Percentiles rank a stretch among this genome's conserved stretches.
Conservation (phyloP, 1,140 invertebrate genomes). For the Zaprionus taronus region DNA sequence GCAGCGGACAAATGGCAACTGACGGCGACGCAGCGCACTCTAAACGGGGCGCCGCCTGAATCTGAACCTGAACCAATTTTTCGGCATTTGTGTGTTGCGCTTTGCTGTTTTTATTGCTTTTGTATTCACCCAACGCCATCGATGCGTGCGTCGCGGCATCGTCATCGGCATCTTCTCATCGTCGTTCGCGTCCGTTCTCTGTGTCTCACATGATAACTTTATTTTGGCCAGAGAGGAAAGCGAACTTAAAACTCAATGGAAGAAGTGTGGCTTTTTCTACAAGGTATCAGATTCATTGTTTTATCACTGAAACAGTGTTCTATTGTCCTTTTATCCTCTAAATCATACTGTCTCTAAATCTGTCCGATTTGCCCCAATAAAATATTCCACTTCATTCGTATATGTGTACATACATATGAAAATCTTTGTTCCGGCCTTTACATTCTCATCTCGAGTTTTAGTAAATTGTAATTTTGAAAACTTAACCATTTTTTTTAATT, state of each 20-base stretch:
- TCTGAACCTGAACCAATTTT: constrained; percentile 63
- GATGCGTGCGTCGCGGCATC: constrained; percentile 38
- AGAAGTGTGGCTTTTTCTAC: background rate
- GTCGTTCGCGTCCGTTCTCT: background rate
- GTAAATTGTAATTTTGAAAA: too few relatives aligned
- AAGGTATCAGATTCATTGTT: too few relatives aligned
- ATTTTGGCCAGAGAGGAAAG: constrained; percentile 36
- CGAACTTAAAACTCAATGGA: constrained; percentile 3
- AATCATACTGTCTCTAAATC: too few relatives aligned
- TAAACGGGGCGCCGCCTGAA: constrained; percentile 54
- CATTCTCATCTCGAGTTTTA: too few relatives aligned
- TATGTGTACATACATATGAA: too few relatives aligned
- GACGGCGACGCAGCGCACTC: constrained; percentile 51
- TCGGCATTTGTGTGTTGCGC: constrained; percentile 35
- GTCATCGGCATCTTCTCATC: background rate
- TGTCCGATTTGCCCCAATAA: too few relatives aligned
- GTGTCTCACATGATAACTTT: constrained; percentile 56
- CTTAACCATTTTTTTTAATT: too few relatives aligned
- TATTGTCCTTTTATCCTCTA: too few relatives aligned
- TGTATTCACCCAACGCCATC: constrained; percentile 25
- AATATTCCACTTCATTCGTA: too few relatives aligned
- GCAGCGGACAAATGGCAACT: constrained; percentile 76
- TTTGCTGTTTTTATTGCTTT: constrained; percentile 23
- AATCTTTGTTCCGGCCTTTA: too few relatives aligned
- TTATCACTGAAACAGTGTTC: too few relatives aligned